Base-by-base conservation (phyloP, 2,797 vertebrate genomes). In the Acrocephalus scirpaceus region DNA sequence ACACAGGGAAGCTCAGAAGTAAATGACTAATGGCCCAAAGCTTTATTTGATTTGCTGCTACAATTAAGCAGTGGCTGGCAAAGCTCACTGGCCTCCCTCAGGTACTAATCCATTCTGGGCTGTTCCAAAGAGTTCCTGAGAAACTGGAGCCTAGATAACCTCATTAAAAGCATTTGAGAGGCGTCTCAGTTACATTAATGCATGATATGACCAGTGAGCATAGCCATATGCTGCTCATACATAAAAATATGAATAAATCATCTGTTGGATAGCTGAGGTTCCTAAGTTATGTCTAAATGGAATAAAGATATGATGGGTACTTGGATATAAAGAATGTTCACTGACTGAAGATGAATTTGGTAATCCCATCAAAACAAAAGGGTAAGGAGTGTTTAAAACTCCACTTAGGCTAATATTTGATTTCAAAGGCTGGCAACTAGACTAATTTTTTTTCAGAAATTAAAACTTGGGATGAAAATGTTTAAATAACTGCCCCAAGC, bases 1-100 rank as follows among this genome's bases (percentile, higher is more conserved):
- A 95, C 34, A 56, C 32, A 74, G 34, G 30, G 53, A 90, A 93
- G 42, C 53, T 77, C 56, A 58, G 72, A 88, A 95, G 53, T 32
- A 48, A 71, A 88, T 70, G 76, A 83, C 78, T 81, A 88, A 97
- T 81, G 83, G 32, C 36, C 40, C 58, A 61, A 75, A 80, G 70
- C 87, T 72, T 81, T 80, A 86, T 96, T 78, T 94, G 56, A 73
- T 91, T 86, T 78, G 51, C 47, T 90, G 50, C 56, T 69, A 23
- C 88, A 85, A 66, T 72, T 86, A 90, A 64, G 36, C 27, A 65
- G 66, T 71, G 74, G 45, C 61, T 92, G 82, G 76, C 69, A 89
- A 91, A 96, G 51, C 82, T 89, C 67, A 70, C 65, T 9, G 15
- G 48, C 38, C 36, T 94, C 84, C 50, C 84, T 89, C 80, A 86